Evolutionary conservation across 2,888 invertebrate species (phyloP), one percentile per base, ranked within the genome.

Genomic region (Stegana nigrithorax): DNA sequence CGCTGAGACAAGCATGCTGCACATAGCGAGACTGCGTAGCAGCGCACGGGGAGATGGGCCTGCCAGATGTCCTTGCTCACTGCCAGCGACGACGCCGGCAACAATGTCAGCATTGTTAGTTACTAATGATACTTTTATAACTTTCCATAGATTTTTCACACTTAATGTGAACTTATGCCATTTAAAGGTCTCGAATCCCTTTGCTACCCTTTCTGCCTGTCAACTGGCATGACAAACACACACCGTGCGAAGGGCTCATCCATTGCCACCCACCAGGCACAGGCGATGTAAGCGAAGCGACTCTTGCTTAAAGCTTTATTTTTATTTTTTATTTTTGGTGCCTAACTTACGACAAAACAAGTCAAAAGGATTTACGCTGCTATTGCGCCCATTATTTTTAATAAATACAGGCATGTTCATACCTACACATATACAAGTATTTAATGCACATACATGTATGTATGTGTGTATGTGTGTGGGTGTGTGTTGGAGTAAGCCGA

Each of bases 41-140:
- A 19, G 51, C 17, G 51, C 14, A 51, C 17, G 25, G 51, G 27
- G 29, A 14, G 26, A 51, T 51, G 26, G n/a, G n/a, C n/a, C 23
- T 6, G 47, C 47, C 45, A 19, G 39, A 58, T 65, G 62, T 44
- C 56, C 66, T 56, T 36, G n/a, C n/a, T n/a, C 60, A 51, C 59
- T 51, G 67, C 59, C 62, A 53, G 39, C 39, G 17, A 10, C 39
- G 39, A n/a, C 17, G 39, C 14, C 39, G 17, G n/a, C 39, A 39
- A n/a, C n/a, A n/a, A n/a, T n/a, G n/a, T 53, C 61, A 58, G 62
- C 62, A 67, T 70, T 70, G 70, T 68, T 66, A 67, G 65, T n/a
- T n/a, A 72, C 77, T 76, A 76, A 76, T 79, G 80, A 80, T 78
- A 76, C 76, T 79, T 76, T 79, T 76, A 80, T 75, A 76, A 79